Evolutionary conservation across 2,888 invertebrate species (phyloP).

Genomic region (Drosophila mayaguana): DNA sequence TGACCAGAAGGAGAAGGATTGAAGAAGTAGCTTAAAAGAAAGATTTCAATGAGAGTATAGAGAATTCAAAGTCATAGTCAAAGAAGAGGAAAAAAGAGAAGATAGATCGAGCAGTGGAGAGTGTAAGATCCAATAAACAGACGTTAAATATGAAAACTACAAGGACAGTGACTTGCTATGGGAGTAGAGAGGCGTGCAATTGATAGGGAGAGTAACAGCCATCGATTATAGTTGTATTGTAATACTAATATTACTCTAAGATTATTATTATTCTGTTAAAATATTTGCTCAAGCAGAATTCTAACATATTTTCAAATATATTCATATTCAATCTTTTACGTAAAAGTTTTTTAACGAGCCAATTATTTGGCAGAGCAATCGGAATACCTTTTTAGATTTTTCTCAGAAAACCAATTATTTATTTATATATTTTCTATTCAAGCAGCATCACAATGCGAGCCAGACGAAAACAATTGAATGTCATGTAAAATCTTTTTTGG

Average conservation of each 20-base stretch:
- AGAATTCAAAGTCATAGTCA: too few species aligned
- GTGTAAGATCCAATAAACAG: not conserved
- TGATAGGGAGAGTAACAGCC: too few species aligned
- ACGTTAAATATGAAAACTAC: not conserved
- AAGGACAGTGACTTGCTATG: not conserved
- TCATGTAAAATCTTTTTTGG: conserved; percentile 20
- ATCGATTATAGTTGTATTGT: not conserved
- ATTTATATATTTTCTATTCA: conserved; percentile 18
- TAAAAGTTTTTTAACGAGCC: not conserved
- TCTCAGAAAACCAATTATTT: conserved; percentile 25
- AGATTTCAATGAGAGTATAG: too few species aligned
- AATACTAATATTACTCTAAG: not conserved
- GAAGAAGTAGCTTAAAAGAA: too few species aligned
- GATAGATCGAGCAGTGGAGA: too few species aligned
- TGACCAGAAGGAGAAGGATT: too few species aligned
- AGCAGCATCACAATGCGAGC: conserved; percentile 17
- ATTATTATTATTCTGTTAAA: not conserved
- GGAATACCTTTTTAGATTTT: conserved; percentile 21
- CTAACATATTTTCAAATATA: not conserved
- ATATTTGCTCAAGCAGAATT: not conserved
- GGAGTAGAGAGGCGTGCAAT: not conserved
- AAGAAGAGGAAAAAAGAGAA: not conserved
- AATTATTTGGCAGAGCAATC: conserved; percentile 27
- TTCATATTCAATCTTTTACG: not conserved
- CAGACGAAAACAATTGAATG: conserved; percentile 18